Conservation (phyloP, 2,888 invertebrate genomes). For the Sminthurinus aureus region DNA sequence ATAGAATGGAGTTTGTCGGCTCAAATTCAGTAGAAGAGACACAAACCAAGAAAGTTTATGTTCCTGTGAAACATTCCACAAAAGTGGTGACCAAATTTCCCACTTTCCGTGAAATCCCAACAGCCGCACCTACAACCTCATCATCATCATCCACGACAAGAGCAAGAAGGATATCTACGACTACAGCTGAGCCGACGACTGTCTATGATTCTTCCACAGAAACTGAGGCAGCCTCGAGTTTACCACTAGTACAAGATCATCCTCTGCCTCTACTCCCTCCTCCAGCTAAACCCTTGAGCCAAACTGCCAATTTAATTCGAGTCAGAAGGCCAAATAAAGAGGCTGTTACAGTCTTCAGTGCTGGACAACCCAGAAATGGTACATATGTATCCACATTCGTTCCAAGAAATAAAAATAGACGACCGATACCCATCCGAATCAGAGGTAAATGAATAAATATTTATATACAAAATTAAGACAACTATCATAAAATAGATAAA, state of each 20-base stretch:
- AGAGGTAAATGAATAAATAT: slow-evolving; percentile 6
- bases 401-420: slow-evolving; percentile 27
- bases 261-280: slow-evolving; percentile 15
- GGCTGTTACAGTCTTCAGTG: not conserved
- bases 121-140: not conserved
- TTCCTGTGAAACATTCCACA: slow-evolving; percentile 47
- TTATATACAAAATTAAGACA: not conserved
- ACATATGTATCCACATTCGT: slow-evolving; percentile 41
- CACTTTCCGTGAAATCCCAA: slow-evolving; percentile 19
- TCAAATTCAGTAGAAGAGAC: slow-evolving; percentile 51
- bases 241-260: slow-evolving; percentile 39
- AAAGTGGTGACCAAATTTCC: slow-evolving; percentile 35
- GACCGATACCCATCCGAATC: slow-evolving; percentile 23
- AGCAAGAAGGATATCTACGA: not conserved
- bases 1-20: slow-evolving; percentile 56
- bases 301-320: slow-evolving; percentile 5
- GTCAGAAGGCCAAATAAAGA: slow-evolving; percentile 18
- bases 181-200: slow-evolving; percentile 3
- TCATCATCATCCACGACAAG: not conserved
- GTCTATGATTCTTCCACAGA: slow-evolving; percentile 20
- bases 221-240: slow-evolving; percentile 16
- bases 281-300: not conserved
- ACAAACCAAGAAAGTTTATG: slow-evolving; percentile 37
- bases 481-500: no score
- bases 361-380: slow-evolving; percentile 35